Evolutionary conservation across 2,113 vertebrate species (phyloP).

Genomic region (Gnathonemus echidnorhynchus): DNA sequence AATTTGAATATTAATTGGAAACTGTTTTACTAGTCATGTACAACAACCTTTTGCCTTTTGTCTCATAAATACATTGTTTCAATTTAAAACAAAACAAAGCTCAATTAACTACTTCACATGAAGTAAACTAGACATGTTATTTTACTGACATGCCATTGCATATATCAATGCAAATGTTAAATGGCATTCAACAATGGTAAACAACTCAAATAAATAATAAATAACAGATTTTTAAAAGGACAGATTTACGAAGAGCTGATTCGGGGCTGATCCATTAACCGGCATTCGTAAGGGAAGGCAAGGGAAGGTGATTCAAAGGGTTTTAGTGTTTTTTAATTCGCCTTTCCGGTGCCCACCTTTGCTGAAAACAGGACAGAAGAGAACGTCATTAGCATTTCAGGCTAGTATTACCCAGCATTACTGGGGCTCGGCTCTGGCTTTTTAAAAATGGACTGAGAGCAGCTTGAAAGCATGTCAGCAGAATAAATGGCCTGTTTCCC

Average conservation of each 20-base stretch:
- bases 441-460: constrained; percentile 10
- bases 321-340: not conserved
- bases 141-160: not conserved
- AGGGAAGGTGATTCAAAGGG: not conserved
- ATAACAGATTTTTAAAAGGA: not conserved
- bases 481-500: constrained; percentile 10
- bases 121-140: not conserved
- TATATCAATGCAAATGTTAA: not conserved
- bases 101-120: not conserved
- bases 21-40: not conserved
- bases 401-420: constrained; percentile 5
- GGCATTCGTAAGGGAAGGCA: not conserved
- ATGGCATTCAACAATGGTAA: not conserved
- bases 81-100: not conserved
- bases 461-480: constrained; percentile 4
- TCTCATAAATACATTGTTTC: not conserved
- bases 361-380: not conserved
- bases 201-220: not conserved
- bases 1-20: not conserved
- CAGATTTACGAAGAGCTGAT: not conserved
- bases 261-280: not conserved
- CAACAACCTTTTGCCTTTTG: not conserved
- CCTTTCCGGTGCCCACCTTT: not conserved
- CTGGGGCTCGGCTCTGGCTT: not conserved
- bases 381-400: not conserved